phyloP scores from a whole-genome alignment of 2,113 vertebrate species.

The Pardalotus punctatus region DNA sequence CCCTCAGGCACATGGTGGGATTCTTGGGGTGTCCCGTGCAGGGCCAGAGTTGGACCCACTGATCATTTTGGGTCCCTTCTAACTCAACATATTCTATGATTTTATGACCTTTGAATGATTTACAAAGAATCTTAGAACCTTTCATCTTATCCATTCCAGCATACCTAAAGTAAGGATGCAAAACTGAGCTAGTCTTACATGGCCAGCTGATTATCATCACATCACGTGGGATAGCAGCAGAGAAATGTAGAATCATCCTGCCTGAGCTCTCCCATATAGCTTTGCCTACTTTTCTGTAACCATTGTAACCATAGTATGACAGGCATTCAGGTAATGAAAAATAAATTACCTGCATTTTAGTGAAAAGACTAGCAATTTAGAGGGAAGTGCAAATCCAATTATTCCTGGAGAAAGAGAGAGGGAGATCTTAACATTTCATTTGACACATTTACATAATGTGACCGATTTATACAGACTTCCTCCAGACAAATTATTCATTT shows the following conservation, averaged over 20 bases:
- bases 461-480: neutral
- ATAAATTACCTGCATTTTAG: neutral
- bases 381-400: slow-evolving; percentile 15
- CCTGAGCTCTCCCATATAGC: neutral
- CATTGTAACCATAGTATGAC: neutral
- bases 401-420: neutral
- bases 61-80: neutral
- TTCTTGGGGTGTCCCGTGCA: neutral
- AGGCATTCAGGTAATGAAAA: neutral
- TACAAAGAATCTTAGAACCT: neutral
- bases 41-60: neutral
- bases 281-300: neutral
- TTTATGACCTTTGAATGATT: neutral
- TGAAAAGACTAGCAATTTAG: neutral
- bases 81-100: neutral
- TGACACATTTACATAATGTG: slow-evolving; percentile 21
- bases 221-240: neutral
- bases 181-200: neutral
- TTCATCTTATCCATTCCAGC: neutral
- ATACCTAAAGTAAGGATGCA: neutral
- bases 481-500: slow-evolving; percentile 10
- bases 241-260: neutral
- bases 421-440: slow-evolving; percentile 20
- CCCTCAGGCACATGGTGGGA: neutral
- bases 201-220: neutral